Percentiles rank a stretch among this genome's conserved stretches.
These are phyloP conservation scores for Morinoia aosen DNA, from an alignment of 2,888 invertebrate genomes.

Conservation along the genomic window DNA sequence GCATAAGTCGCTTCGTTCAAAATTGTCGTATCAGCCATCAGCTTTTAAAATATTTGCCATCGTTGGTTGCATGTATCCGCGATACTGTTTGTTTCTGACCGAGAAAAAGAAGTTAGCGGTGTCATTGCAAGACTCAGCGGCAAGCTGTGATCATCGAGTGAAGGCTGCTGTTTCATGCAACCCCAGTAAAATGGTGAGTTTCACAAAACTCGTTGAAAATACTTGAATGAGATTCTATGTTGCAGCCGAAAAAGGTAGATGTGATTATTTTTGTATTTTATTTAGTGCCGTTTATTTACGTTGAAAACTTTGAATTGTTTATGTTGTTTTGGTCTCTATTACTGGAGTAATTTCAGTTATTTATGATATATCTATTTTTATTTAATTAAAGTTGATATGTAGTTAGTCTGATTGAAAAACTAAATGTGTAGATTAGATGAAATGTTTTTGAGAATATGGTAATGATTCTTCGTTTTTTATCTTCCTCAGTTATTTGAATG, in stretches of 20 bases:
- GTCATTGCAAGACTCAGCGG: slow-evolving; percentile 19
- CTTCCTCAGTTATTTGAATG: no score
- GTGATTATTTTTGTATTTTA: background rate
- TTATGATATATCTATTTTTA: no score
- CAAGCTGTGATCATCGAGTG: slow-evolving; percentile 5
- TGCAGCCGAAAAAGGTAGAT: background rate
- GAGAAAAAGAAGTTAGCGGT: slow-evolving; percentile 9
- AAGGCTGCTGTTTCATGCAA: background rate
- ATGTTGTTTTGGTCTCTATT: background rate
- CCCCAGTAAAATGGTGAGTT: background rate
- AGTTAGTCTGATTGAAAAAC: no score
- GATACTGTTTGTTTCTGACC: background rate
- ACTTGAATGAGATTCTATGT: background rate
- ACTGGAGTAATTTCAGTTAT: no score
- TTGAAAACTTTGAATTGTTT: background rate
- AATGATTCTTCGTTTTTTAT: no score
- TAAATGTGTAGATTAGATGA: no score
- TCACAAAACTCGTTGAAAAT: background rate
- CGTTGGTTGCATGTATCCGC: background rate
- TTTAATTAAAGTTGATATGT: no score
- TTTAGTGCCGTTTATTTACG: background rate
- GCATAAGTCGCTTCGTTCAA: no score
- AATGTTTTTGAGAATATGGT: no score
- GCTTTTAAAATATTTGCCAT: no score
- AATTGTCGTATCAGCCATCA: no score